phyloP scores from a whole-genome alignment of 2,797 vertebrate species.

The Trachurus trachurus region DNA sequence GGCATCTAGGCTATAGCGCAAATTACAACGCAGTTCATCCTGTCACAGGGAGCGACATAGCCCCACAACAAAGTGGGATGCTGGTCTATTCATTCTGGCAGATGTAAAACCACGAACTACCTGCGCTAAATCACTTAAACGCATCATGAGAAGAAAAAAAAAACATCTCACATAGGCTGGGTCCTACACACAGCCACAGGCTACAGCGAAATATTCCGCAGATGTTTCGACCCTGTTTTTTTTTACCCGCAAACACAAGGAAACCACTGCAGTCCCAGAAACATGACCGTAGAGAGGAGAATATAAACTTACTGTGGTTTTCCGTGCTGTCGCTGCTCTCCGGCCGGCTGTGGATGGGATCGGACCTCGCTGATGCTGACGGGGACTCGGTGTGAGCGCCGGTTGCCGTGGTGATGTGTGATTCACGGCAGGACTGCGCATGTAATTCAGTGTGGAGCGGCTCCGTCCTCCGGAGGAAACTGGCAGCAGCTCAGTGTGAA shows the following conservation, averaged over 20 bases:
- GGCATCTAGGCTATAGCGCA: neutral
- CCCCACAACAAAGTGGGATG: neutral
- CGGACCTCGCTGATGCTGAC: constrained; percentile 62
- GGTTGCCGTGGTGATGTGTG: constrained; percentile 84
- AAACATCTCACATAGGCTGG: neutral
- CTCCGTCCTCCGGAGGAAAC: constrained; percentile 63
- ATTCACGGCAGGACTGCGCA: constrained; percentile 78
- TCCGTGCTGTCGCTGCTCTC: constrained; percentile 40
- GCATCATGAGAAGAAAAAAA: neutral
- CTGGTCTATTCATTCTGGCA: neutral
- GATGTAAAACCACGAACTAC: neutral
- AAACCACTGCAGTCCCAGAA: neutral
- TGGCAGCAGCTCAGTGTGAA: constrained; percentile 60
- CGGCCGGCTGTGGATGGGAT: constrained; percentile 47
- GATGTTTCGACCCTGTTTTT: neutral
- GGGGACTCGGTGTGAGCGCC: constrained; percentile 63
- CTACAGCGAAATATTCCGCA: constrained; percentile 13
- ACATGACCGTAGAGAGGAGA: neutral
- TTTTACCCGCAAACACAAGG: neutral
- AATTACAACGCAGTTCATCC: neutral
- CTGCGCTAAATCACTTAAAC: constrained; percentile 11
- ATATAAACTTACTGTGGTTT: constrained; percentile 72
- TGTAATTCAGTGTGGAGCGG: constrained; percentile 58
- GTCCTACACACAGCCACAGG: no score
- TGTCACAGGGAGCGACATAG: neutral